phyloP scores from a whole-genome alignment of 1,140 invertebrate species.

The Drosophila sturtevanti region DNA sequence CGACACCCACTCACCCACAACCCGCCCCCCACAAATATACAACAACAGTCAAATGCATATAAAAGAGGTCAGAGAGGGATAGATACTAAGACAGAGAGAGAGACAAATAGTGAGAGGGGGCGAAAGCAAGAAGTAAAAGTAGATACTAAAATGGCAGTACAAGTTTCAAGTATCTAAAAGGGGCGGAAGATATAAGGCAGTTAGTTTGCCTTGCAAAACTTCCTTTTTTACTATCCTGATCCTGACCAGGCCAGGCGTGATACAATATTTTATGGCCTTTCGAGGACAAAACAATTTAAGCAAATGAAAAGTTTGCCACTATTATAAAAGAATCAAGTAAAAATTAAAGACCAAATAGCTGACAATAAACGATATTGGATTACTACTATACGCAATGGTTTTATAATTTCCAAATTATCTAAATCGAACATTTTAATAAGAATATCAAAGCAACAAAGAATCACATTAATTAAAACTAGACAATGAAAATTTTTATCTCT shows the following conservation, averaged over 20 bases:
- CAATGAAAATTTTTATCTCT: too few relatives aligned
- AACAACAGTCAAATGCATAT: neutral
- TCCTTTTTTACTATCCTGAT: slow-evolving; percentile 14
- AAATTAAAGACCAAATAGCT: neutral
- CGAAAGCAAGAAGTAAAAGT: slow-evolving; percentile 17
- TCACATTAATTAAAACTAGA: too few relatives aligned
- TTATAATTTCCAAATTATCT: neutral
- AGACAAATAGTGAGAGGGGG: neutral
- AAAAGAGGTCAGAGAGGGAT: slow-evolving; percentile 42
- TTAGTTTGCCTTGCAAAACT: slow-evolving; percentile 40
- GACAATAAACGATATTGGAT: neutral
- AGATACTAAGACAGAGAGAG: neutral
- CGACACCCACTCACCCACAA: slow-evolving; percentile 39
- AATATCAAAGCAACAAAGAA: too few relatives aligned
- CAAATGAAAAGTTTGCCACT: slow-evolving; percentile 52
- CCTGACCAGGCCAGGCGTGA: slow-evolving; percentile 29
- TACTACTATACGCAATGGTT: neutral
- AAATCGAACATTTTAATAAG: neutral
- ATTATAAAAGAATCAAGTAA: slow-evolving; percentile 9
- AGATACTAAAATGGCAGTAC: slow-evolving; percentile 41
- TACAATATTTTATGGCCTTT: slow-evolving; percentile 53
- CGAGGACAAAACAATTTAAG: slow-evolving; percentile 47
- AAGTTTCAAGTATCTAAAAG: slow-evolving; percentile 35
- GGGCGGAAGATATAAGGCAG: neutral
- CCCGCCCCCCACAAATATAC: neutral